Base-by-base conservation (phyloP, 2,888 invertebrate genomes). In the Andrena chrysosceles region DNA sequence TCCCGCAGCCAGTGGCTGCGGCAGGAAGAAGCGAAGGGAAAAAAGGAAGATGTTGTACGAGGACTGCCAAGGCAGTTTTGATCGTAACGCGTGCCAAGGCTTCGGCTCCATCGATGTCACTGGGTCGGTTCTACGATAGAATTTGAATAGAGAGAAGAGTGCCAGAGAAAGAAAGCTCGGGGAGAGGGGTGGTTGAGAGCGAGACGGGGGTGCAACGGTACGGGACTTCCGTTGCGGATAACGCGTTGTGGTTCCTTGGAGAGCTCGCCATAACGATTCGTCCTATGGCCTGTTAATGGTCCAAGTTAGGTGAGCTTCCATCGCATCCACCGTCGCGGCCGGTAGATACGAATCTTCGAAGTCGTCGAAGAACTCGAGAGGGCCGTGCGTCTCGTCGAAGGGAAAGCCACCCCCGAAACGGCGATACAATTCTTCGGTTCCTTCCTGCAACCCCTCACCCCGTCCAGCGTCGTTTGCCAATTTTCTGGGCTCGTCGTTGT, bases 271-370 rank as follows among this genome's bases (percentile, higher is more conserved):
- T 84, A 86, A 89, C 89, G 84, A 86, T 89, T 87, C 87, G 64
- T 75, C 77, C 83, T 89, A 87, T 86, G 87, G 84, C 76, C 75
- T 77, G 87, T 83, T 90, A 90, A 90, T 90, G 86, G 85, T 67
- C 77, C 79, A 89, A 90, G 87, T 90, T 90, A 83, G 84, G 77
- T 76, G 86, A 87, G 83, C 81, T 85, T 85, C 79, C 72, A 85
- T 83, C 77, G 69, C 71, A 70, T 35, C 64, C 74, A 64, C 60
- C 76, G 67, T 84, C 76, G 78, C 71, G 78, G 63, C 63, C 72
- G 60, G 77, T 56, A 85, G 87, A 87, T 87, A 83, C 79, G 81
- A 71, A 87, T 84, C 81, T 87, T 70, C 71, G 62, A 86, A 87
- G 81, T 85, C 82, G 73, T 83, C 85, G 85, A 84, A 87, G 83